Evolutionary conservation across 2,797 vertebrate genomes (phyloP), one percentile per base, ranked within the genome.

Genomic region (Paedocypris micromegethes): DNA sequence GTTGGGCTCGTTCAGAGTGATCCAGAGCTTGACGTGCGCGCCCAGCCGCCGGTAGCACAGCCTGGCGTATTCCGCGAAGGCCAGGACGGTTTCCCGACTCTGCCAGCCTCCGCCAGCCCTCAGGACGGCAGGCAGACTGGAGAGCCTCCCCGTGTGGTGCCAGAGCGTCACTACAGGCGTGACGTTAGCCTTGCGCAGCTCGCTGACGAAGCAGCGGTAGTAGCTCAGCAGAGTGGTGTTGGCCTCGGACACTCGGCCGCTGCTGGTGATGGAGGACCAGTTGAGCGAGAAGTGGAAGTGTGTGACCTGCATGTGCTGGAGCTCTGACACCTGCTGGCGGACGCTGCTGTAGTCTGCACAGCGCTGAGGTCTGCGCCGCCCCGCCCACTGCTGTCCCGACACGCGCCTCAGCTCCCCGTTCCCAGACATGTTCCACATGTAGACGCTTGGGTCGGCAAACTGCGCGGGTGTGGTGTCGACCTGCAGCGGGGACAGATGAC

Each of bases 261-360:
- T 82, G 0, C 94, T 94, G 60, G 95, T 87, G 72, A 99, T 81
- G 3, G 88, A 88, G 2, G 93, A 92, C 97, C 97, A 99, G 82
- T 92, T 92, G 63, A 99, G 86, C 9, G 93, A 90, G 85, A 99
- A 99, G 83, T 94, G 92, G 72, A 96, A 98, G 82, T 98, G 93
- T 5, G 88, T 90, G 2, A 95, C 86, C 0, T 85, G 92, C 52
- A 90, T 89, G 53, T 86, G 86, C 58, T 54, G 83, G 58, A 98
- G 90, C 58, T 95, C 86, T 4, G 74, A 9, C 9, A 90, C 88
- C 84, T 97, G 96, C 0, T 92, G 89, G 48, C 85, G 82, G 75
- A 99, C 83, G 68, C 90, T 86, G 38, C 89, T 86, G 6, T 94
- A 94, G 69, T 98, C 93, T 0, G 89, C 90, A 8, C 97, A 98